Base-by-base conservation (phyloP, 2,888 invertebrate genomes). In the Morpho achilles region DNA sequence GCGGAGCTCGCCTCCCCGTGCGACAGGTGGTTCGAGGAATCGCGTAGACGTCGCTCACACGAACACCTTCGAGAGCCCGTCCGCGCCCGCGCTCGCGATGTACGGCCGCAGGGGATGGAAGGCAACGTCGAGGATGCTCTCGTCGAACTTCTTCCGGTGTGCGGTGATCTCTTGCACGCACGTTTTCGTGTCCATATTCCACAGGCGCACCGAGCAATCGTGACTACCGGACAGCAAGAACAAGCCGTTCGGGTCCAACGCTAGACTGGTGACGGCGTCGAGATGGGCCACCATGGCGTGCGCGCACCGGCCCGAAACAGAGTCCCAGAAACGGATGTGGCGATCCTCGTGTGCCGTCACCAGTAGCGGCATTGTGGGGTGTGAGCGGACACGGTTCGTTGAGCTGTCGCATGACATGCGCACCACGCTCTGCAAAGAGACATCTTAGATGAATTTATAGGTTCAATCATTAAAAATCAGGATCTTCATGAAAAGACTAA, bases 161-260 rank as follows among this genome's bases (percentile, higher is more conserved):
- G 99, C 98, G 56, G 99, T 99, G 82, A 99, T 99, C 91, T 99
- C 99, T 89, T 99, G 99, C 74, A 99, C 97, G 92, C 99, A 99
- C 63, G 98, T 98, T 91, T 98, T 98, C 91, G 97, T 98, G 92
- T 99, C 98, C 80, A 99, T 93, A 92, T 99, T 98, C 99, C 99
- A 99, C 73, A 99, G 93, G 73, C 99, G 95, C 83, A 99, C 97
- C 74, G 99, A 99, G 91, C 98, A 98, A 91, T 99, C 99, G 90
- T 99, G 99, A 83, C 95, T 97, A 93, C 99, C 99, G 76, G 99
- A 99, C 74, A 99, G 93, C 79, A 99, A 94, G 93, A 99, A 99
- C 70, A 99, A 93, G 60, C 99, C 99, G 92, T 99, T 98, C 65
- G 99, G 98, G 93, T 99, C 99, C 68, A 99, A 96, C 71, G 99